Conservation (phyloP, 2,888 invertebrate genomes). For the Hybos culiciformis region DNA sequence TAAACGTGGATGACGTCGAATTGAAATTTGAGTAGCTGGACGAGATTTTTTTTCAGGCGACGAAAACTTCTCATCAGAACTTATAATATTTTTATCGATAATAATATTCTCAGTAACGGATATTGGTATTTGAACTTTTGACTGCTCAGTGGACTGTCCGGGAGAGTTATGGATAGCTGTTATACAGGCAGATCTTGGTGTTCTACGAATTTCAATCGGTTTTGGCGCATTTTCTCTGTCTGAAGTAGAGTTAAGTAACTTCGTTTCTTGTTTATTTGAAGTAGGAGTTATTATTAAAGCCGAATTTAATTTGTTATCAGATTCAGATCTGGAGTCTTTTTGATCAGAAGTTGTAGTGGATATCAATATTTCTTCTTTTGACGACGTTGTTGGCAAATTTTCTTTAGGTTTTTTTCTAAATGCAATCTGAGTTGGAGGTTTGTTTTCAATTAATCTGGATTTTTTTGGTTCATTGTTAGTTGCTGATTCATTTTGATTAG, state of each 20-base stretch:
- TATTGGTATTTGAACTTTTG: neutral
- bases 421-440: neutral
- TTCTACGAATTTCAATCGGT: neutral
- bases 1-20: constrained; percentile 30
- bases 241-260: neutral
- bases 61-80: constrained; percentile 31
- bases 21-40: constrained; percentile 30
- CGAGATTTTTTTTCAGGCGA: constrained; percentile 28
- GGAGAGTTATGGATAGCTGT: neutral
- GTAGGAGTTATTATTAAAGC: no score
- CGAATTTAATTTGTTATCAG: neutral
- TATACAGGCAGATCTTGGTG: neutral
- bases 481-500: constrained; percentile 13
- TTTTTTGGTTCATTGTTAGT: constrained; percentile 10
- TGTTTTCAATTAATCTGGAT: neutral
- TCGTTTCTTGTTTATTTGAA: neutral
- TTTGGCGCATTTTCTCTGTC: neutral
- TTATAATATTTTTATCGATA: constrained; percentile 28
- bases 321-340: neutral
- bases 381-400: neutral
- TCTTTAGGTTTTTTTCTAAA: neutral
- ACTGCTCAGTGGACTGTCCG: neutral
- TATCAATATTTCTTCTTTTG: neutral
- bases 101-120: constrained; percentile 16
- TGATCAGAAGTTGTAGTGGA: neutral